Percentiles rank a stretch among this genome's conserved stretches.
Evolutionary conservation across 2,888 invertebrate species (phyloP).

Genomic region (Tortrix viridana): DNA sequence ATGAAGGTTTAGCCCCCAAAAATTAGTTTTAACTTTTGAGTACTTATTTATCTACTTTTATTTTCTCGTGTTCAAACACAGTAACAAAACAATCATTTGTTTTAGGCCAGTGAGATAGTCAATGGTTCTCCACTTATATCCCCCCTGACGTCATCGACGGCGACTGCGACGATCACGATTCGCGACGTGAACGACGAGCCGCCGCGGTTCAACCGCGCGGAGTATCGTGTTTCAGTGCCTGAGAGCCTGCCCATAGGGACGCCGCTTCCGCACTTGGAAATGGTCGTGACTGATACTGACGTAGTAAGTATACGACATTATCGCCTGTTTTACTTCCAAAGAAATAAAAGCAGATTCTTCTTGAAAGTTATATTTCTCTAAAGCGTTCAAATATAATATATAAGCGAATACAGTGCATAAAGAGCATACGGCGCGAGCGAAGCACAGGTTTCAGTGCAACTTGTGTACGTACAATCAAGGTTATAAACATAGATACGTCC

Average conservation of each 20-base stretch:
- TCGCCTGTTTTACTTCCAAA: too few species aligned
- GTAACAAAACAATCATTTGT: not conserved
- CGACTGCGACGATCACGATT: constrained; percentile 92
- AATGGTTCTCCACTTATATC: constrained; percentile 88
- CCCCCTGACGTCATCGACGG: constrained; percentile 86
- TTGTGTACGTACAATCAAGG: too few species aligned
- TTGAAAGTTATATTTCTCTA: too few species aligned
- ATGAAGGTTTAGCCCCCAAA: too few species aligned
- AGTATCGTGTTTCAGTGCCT: constrained; percentile 91
- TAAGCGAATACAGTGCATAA: too few species aligned
- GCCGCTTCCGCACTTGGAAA: constrained; percentile 91
- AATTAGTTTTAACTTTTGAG: too few species aligned
- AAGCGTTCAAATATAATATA: too few species aligned
- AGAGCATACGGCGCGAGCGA: too few species aligned
- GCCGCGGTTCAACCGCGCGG: constrained; percentile 91
- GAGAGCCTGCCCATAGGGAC: constrained; percentile 93
- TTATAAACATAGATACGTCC: too few species aligned
- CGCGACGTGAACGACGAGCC: constrained; percentile 96
- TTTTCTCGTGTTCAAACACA: not conserved
- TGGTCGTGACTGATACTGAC: constrained; percentile 94
- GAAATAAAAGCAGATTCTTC: too few species aligned
- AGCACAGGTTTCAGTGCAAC: too few species aligned
- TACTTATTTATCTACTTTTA: too few species aligned
- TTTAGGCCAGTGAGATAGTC: constrained; percentile 90
- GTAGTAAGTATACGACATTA: constrained; percentile 84